A percentile compares a stretch with the other conserved stretches of the same genome.
Evolutionary conservation across 2,888 invertebrate genomes (phyloP).

Genomic region (Hydroisotoma schaefferi): DNA sequence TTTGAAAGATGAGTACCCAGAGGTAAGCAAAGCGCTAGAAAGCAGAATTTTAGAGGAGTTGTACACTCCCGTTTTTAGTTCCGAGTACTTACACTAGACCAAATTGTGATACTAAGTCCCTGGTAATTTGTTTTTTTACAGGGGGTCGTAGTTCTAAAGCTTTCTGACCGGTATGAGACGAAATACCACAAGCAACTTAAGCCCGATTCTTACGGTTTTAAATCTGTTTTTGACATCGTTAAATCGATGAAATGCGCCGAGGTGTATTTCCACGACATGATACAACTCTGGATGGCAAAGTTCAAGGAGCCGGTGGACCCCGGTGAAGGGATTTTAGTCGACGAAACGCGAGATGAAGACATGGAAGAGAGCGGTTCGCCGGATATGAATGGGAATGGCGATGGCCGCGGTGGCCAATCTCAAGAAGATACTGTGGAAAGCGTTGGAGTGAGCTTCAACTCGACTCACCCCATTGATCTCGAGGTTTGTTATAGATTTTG

Average conservation of each 20-base stretch:
- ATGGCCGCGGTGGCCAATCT: no score
- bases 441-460: background rate
- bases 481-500: background rate
- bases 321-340: slow-evolving; percentile 3
- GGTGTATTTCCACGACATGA: slow-evolving; percentile 1
- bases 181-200: slow-evolving; percentile 17
- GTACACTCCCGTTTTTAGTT: background rate
- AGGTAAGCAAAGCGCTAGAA: slow-evolving; percentile 13
- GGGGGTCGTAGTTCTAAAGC: slow-evolving; percentile 22
- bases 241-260: slow-evolving; percentile 13
- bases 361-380: no score
- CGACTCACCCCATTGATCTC: background rate
- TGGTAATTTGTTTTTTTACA: slow-evolving; percentile 3
- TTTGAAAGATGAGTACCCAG: slow-evolving; percentile 19
- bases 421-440: background rate
- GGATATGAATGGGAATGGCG: slow-evolving; percentile 5
- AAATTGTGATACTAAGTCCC: no score
- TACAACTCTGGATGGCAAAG: slow-evolving; percentile 7
- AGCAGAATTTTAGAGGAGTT: background rate
- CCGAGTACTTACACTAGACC: background rate
- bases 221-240: slow-evolving; percentile 21
- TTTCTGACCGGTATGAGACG: slow-evolving; percentile 21
- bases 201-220: slow-evolving; percentile 24
- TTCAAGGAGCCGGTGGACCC: slow-evolving; percentile 1
- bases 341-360: slow-evolving; percentile 7